phyloP scores from a whole-genome alignment of 2,797 vertebrate species.

The Eidolon dupreanum region DNA sequence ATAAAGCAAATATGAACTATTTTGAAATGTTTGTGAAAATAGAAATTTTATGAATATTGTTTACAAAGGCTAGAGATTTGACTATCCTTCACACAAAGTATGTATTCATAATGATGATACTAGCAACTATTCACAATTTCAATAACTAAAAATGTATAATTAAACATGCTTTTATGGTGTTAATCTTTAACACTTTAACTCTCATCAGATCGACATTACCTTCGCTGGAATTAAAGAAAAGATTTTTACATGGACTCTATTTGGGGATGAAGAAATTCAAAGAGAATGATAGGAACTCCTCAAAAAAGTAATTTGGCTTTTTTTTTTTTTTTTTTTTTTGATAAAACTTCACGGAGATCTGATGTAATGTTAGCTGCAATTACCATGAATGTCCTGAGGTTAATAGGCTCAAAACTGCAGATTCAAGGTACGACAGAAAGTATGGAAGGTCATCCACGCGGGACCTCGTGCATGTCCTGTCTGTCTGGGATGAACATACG shows the following conservation, averaged over 20 bases:
- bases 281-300: not conserved
- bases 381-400: not conserved
- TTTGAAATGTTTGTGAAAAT: not conserved
- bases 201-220: not conserved
- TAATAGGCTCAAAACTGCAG: not conserved
- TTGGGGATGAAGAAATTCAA: not conserved
- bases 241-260: not conserved
- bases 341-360: not conserved
- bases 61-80: slow-evolving; percentile 1
- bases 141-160: not conserved
- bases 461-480: not conserved
- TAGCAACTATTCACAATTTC: not conserved
- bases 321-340: not conserved
- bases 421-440: not conserved
- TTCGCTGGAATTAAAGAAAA: not conserved
- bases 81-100: not conserved
- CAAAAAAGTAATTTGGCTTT: not conserved
- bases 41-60: not conserved
- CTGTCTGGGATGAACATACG: not conserved
- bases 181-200: not conserved
- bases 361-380: not conserved
- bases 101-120: not conserved
- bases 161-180: not conserved
- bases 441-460: not conserved
- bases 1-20: not conserved